Base-by-base conservation (phyloP, 53 echinoderm and acorn worm genomes). In the Hippasteria phrygiana region DNA sequence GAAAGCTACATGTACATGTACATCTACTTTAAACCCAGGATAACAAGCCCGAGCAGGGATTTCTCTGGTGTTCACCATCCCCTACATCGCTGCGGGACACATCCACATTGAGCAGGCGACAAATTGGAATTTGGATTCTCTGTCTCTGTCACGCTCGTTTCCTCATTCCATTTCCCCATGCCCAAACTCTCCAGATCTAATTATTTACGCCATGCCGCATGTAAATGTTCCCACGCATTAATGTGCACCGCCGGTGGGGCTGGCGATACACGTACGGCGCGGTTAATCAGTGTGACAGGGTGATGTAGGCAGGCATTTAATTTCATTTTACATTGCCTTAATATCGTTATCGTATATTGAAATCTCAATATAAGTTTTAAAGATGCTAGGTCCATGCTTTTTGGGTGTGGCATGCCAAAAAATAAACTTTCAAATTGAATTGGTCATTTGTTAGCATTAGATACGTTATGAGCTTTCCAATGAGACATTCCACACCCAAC, bases 141-240 rank as follows among this genome's bases (percentile, higher is more conserved):
- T 5, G 22, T 46, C 28, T 17, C 9, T 0, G 71, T 70, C 85
- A 48, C 53, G 85, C 85, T 85, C 37, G 39, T 50, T 71, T 69
- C 85, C 43, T 5, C 41, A 16, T 32, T 73, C 43, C 64, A 31
- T 9, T 66, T n/a, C 47, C 33, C 34, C 24, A n/a, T 46, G 38
- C 17, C 40, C 59, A 26, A 56, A 79, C 18, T 50, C 55, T 83
- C 83, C 47, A 70, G 85, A 85, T 71, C 85, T 34, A 51, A 85
- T 85, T 85, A 85, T 20, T 71, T 13, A 85, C 54, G 55, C 48
- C 50, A 70, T 20, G 70, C 85, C 14, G 51, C 51, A 37, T 35
- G 71, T 11, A 85, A 34, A 78, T 47, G 75, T 50, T 46, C 48
- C 5, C 36, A 36, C 12, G 55, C 78, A 78, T 78, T 78, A 78